Evolutionary conservation across 2,888 invertebrate genomes (phyloP).

Genomic region (Sylvicola cinctus): DNA sequence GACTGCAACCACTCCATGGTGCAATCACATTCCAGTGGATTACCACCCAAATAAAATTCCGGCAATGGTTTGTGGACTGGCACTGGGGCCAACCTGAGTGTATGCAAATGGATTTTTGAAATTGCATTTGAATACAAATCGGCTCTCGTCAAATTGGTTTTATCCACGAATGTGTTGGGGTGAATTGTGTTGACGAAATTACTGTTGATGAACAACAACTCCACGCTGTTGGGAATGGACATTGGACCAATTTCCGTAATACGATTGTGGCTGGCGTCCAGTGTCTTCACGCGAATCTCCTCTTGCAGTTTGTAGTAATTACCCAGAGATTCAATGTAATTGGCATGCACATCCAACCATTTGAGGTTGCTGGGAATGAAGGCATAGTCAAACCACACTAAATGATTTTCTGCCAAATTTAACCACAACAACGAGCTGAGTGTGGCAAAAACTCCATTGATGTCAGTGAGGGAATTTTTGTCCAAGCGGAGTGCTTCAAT

Average conservation of each 20-base stretch:
- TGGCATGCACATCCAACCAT: constrained; percentile 80
- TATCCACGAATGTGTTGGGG: constrained; percentile 71
- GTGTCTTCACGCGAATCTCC: constrained; percentile 58
- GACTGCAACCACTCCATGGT: constrained; percentile 88
- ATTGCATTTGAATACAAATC: constrained; percentile 80
- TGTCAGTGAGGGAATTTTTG: constrained; percentile 70
- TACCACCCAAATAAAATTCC: constrained; percentile 78
- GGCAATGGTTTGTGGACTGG: constrained; percentile 53
- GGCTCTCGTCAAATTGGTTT: constrained; percentile 63
- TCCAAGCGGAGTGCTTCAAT: constrained; percentile 75
- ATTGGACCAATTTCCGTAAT: constrained; percentile 64
- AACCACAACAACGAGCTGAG: constrained; percentile 66
- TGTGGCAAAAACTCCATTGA: constrained; percentile 75
- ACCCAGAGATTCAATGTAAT: constrained; percentile 68
- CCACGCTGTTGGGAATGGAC: constrained; percentile 73
- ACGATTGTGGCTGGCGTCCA: constrained; percentile 79
- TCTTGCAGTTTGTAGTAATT: constrained; percentile 76
- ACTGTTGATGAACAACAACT: constrained; percentile 72
- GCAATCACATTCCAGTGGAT: constrained; percentile 89
- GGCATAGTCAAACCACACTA: constrained; percentile 85
- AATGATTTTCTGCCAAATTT: constrained; percentile 75
- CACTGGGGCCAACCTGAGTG: constrained; percentile 53
- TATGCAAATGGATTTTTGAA: constrained; percentile 60
- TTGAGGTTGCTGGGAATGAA: constrained; percentile 75
- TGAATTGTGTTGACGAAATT: constrained; percentile 65